Evolutionary conservation across 2,888 invertebrate genomes (phyloP), one percentile per base, ranked within the genome.

Genomic region (Empis stercorea): DNA sequence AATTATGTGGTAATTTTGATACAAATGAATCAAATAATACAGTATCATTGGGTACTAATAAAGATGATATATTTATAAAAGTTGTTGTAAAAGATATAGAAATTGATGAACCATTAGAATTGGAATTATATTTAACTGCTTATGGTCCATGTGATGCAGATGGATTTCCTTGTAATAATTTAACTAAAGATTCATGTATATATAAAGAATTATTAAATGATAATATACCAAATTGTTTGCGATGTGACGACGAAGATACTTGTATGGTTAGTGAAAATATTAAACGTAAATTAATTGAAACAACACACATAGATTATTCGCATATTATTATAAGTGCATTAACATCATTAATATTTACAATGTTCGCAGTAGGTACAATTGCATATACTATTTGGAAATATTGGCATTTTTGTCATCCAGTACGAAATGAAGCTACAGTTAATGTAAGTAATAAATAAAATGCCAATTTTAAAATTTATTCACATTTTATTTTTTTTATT

Each of bases 331-430:
- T 67, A 16, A 66, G 64, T 49, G 67, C 67, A 2, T 60, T 67
- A 10, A 66, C 65, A 6, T 66, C 67, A 4, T 54, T 66, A 14
- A 64, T 67, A 10, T 67, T 66, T 36, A 67, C 67, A 17, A 65
- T 67, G 68, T 50, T 64, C 14, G 67, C 65, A 10, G 67, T 67
- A 14, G 65, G 65, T 1, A 62, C 64, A 30, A 66, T 66, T 45
- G 56, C 66, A 11, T 67, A 66, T 65, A 56, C 65, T 30, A 66
- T 66, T 48, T 67, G 68, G 68, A 67, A 66, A 48, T 66, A 67
- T 48, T 67, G 64, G 66, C 63, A 64, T 17, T 17, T 39, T 11
- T 39, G 39, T 17, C 39, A 17, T 16, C 11, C 17, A 11, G 20
- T 11, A 16, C 10, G 11, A 16, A 4, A 2, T 20, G 11, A 39